A percentile compares a stretch with the other conserved stretches of the same genome.
phyloP scores from a whole-genome alignment of 2,797 vertebrate species.

The Potorous gilbertii region DNA sequence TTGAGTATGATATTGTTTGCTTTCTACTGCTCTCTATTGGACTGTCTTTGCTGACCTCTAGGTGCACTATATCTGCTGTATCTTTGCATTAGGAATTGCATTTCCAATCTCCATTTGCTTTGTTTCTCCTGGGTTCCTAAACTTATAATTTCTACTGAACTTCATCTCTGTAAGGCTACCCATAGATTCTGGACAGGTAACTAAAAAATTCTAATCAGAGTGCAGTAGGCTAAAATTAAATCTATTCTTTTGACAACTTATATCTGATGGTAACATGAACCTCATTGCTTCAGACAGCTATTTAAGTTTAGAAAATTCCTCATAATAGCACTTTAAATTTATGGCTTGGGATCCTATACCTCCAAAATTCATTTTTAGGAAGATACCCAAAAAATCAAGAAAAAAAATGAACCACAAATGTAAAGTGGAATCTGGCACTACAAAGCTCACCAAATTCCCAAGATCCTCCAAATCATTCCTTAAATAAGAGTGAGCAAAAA shows the following conservation, averaged over 20 bases:
- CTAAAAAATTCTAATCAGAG: background rate
- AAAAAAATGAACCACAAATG: background rate
- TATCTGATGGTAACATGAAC: background rate
- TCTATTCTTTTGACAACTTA: background rate
- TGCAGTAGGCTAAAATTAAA: background rate
- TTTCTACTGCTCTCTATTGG: background rate
- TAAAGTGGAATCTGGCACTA: background rate
- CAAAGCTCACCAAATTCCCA: background rate
- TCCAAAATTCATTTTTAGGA: background rate
- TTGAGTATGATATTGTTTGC: background rate
- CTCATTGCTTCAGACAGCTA: background rate
- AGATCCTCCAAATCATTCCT: background rate
- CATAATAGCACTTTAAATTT: background rate
- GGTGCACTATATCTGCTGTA: background rate
- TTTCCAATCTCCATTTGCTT: background rate
- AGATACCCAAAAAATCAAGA: background rate
- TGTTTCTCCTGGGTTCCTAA: background rate
- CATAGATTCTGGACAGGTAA: background rate
- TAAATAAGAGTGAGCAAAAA: background rate
- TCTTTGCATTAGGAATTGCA: background rate
- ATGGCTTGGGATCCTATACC: background rate
- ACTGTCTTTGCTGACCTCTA: background rate
- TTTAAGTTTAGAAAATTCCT: background rate
- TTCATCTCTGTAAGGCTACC: background rate
- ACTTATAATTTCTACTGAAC: background rate